Evolutionary conservation across 37 sponge, comb jelly and placozoan species (phyloP).

Genomic region (Theonella swinhoei): DNA sequence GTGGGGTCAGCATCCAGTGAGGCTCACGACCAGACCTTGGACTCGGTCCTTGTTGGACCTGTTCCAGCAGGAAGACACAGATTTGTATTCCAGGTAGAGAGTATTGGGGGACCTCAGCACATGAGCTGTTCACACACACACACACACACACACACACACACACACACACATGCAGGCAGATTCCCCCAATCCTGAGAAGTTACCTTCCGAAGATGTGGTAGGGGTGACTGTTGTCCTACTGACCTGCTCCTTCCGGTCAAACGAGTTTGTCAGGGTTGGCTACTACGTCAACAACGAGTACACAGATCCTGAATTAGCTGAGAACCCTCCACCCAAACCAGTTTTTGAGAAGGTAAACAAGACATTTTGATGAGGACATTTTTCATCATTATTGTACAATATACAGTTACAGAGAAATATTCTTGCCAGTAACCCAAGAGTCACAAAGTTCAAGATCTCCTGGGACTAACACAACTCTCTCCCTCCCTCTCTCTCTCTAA

Average conservation of each 20-base stretch:
- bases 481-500: neutral
- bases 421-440: constrained; percentile 92
- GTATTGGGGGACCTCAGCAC: neutral
- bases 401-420: constrained; percentile 90
- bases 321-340: constrained; percentile 84
- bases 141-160: neutral
- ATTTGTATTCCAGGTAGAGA: constrained; percentile 92
- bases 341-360: constrained; percentile 83
- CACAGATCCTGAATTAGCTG: constrained; percentile 78
- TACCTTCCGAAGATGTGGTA: constrained; percentile 86
- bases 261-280: constrained; percentile 96
- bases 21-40: constrained; percentile 89
- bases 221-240: constrained; percentile 97
- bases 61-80: constrained; percentile 93
- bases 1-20: constrained; percentile 96
- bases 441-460: constrained; percentile 96
- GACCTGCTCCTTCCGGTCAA: constrained; percentile 83
- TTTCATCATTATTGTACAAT: neutral
- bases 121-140: neutral
- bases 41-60: constrained; percentile 96
- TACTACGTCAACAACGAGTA: constrained; percentile 99
- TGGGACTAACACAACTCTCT: constrained; percentile 77
- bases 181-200: constrained; percentile 74
- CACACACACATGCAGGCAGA: constrained; percentile 58
- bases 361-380: neutral